Conservation (phyloP, 1,140 invertebrate genomes). For the Phthorimaea operculella region DNA sequence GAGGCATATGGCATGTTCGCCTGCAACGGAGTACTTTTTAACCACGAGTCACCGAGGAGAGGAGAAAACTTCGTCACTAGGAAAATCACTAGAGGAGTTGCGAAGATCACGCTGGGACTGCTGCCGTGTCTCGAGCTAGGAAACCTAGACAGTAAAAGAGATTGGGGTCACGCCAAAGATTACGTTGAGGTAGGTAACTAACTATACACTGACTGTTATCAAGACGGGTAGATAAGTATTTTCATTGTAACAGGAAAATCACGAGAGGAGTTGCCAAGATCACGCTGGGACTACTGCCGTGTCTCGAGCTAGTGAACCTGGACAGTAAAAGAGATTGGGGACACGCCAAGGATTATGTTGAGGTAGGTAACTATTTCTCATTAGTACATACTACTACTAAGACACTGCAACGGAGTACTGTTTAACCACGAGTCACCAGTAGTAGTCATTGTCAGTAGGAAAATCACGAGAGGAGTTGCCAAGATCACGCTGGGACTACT, state of each 20-base stretch:
- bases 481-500: too few species aligned
- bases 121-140: conserved; percentile 92
- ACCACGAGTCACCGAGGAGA: conserved; percentile 97
- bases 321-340: too few species aligned
- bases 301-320: too few species aligned
- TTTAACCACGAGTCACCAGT: too few species aligned
- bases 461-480: too few species aligned
- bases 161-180: conserved; percentile 99
- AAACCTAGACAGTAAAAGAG: conserved; percentile 94
- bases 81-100: conserved; percentile 97
- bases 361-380: too few species aligned
- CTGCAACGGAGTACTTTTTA: conserved; percentile 98
- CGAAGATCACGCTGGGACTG: conserved; percentile 93
- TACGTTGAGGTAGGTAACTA: conserved; percentile 91
- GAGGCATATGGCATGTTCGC: conserved; percentile 99
- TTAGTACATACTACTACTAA: too few species aligned
- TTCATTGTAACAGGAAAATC: conserved; percentile 97
- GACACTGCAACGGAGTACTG: too few species aligned
- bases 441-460: too few species aligned
- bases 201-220: too few species aligned
- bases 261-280: conserved; percentile 97
- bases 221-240: too few species aligned
- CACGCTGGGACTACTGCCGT: too few species aligned
- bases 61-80: conserved; percentile 99
- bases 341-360: conserved; percentile 99